Evolutionary conservation across 2,113 vertebrate genomes (phyloP).

Genomic region (Hippolais icterina): DNA sequence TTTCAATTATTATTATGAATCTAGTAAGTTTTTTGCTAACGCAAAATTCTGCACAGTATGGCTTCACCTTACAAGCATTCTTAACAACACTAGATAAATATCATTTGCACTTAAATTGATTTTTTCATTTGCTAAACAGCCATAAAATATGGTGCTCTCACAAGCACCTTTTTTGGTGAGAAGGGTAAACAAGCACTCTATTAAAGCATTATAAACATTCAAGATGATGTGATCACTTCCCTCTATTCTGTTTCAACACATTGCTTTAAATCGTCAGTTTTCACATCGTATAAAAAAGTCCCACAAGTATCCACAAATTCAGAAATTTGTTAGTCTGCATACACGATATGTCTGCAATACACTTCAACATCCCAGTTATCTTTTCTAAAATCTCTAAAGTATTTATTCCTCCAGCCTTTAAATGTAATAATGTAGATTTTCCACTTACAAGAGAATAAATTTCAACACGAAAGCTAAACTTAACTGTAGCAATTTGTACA

Average conservation of each 20-base stretch:
- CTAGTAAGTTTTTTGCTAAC: neutral
- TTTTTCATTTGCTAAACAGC: constrained; percentile 19
- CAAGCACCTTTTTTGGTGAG: constrained; percentile 56
- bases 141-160: constrained; percentile 6
- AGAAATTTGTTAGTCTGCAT: neutral
- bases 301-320: neutral
- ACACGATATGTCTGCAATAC: neutral
- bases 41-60: neutral
- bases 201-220: constrained; percentile 56
- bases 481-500: neutral
- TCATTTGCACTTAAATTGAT: constrained; percentile 36
- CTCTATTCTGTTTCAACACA: neutral
- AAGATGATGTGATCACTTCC: neutral
- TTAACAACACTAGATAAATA: constrained; percentile 46
- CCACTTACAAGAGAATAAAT: neutral
- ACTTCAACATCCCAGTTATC: neutral
- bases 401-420: neutral
- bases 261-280: neutral
- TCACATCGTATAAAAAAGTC: neutral
- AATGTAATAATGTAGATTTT: neutral
- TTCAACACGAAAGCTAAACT: neutral
- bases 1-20: neutral
- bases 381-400: neutral
- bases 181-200: constrained; percentile 63
- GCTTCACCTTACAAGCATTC: constrained; percentile 45